Evolutionary conservation across 2,113 vertebrate species (phyloP).

Genomic region (Naja naja): DNA sequence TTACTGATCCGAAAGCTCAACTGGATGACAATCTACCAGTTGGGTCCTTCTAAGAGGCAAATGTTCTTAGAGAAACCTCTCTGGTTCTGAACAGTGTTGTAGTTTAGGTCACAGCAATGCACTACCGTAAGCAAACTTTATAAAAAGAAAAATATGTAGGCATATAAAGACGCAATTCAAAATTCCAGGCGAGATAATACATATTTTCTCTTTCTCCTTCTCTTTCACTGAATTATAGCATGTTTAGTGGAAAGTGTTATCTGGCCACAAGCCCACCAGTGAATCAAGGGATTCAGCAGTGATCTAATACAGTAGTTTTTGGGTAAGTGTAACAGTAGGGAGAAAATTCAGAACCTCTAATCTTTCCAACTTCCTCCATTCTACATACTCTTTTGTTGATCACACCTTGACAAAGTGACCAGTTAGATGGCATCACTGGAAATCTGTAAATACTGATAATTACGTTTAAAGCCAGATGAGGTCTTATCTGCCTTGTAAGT

Average conservation of each 20-base stretch:
- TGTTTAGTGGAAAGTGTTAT: conserved; percentile 2
- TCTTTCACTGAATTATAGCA: not conserved
- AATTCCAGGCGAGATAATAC: not conserved
- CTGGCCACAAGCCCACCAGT: not conserved
- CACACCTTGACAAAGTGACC: not conserved
- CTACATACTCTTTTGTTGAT: not conserved
- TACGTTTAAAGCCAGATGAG: not conserved
- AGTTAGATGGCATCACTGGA: not conserved
- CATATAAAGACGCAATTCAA: not conserved
- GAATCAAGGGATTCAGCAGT: not conserved
- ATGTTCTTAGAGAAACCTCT: not conserved
- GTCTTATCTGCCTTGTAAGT: not conserved
- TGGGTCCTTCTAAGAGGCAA: not conserved
- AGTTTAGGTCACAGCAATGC: not conserved
- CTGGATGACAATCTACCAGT: not conserved
- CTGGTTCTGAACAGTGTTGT: not conserved
- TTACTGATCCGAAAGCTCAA: not conserved
- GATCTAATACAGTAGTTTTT: not conserved
- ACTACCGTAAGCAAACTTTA: not conserved
- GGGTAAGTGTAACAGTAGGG: not conserved
- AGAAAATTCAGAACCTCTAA: not conserved
- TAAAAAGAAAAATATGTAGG: not conserved
- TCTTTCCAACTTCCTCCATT: not conserved
- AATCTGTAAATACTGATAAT: not conserved
- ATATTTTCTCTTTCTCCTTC: not conserved